These are phyloP conservation scores for Peromyscus maniculatus DNA, from an alignment of 2,113 vertebrate species.

Conservation along the genomic window DNA sequence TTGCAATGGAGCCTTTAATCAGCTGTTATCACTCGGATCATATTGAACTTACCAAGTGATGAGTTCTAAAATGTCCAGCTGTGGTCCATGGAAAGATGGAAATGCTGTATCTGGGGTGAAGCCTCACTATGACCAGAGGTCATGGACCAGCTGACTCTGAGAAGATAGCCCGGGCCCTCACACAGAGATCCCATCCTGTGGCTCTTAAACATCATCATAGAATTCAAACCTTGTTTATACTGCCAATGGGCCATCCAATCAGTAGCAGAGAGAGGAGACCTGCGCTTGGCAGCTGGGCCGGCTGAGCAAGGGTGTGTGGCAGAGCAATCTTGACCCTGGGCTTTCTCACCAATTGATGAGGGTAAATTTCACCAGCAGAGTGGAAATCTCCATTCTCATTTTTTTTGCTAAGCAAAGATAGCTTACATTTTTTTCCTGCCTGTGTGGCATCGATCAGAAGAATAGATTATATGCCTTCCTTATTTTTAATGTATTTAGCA, in stretches of 20 bases:
- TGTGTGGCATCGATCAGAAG: neutral
- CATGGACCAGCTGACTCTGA: neutral
- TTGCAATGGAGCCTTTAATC: neutral
- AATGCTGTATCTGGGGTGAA: neutral
- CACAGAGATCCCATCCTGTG: neutral
- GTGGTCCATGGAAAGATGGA: neutral
- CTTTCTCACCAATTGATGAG: neutral
- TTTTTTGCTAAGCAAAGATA: slow-evolving; percentile 5
- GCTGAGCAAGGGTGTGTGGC: neutral
- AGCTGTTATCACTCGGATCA: neutral
- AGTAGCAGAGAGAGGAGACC: neutral
- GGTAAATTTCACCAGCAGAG: slow-evolving; percentile 20
- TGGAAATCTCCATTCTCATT: slow-evolving; percentile 25
- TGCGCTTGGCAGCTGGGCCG: neutral
- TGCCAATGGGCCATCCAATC: neutral
- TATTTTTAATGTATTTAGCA: no score
- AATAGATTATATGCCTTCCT: no score
- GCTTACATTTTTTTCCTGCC: neutral
- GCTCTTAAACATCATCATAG: neutral
- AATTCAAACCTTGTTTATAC: neutral
- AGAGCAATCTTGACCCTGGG: neutral
- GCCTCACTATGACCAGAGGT: neutral
- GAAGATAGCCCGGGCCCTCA: neutral
- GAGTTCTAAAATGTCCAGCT: neutral
- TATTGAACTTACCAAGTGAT: neutral